Evolutionary conservation across 2,888 invertebrate genomes (phyloP).

Genomic region (Leptopilina myrica): DNA sequence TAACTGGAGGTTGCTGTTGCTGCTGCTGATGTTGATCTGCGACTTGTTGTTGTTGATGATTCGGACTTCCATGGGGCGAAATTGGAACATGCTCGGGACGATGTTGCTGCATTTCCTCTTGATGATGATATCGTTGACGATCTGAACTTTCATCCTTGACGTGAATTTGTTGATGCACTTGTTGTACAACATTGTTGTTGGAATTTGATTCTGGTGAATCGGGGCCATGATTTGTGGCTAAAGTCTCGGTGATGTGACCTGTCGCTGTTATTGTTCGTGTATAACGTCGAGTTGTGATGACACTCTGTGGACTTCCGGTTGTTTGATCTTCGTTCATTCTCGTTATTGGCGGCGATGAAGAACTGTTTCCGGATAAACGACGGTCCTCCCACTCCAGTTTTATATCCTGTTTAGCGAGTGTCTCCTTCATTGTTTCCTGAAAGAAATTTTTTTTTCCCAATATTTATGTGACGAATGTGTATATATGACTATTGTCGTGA

Average conservation of each 20-base stretch:
- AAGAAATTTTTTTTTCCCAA: slow-evolving; percentile 48
- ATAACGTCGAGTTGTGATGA: slow-evolving; percentile 80
- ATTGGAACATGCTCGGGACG: slow-evolving; percentile 71
- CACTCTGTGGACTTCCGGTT: slow-evolving; percentile 71
- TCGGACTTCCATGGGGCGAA: slow-evolving; percentile 62
- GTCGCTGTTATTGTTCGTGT: slow-evolving; percentile 81
- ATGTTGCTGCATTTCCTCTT: slow-evolving; percentile 58
- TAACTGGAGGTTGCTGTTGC: slow-evolving; percentile 61
- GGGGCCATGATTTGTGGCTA: slow-evolving; percentile 66
- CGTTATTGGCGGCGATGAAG: slow-evolving; percentile 61
- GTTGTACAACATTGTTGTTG: slow-evolving; percentile 55
- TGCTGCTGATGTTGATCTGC: slow-evolving; percentile 56
- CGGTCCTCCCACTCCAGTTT: slow-evolving; percentile 72
- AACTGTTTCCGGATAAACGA: slow-evolving; percentile 59
- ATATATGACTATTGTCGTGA: no score
- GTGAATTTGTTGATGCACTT: slow-evolving; percentile 69
- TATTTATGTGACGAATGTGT: no score
- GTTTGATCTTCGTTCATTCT: slow-evolving; percentile 63
- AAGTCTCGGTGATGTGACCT: slow-evolving; percentile 79
- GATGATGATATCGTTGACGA: slow-evolving; percentile 52
- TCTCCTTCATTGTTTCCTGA: slow-evolving; percentile 73
- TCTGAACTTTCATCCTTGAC: slow-evolving; percentile 58
- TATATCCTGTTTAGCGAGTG: slow-evolving; percentile 68
- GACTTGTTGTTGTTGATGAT: slow-evolving; percentile 57
- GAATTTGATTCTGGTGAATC: slow-evolving; percentile 64